Evolutionary conservation across 2,113 vertebrate species (phyloP).

Genomic region (Atherinomorus stipes): DNA sequence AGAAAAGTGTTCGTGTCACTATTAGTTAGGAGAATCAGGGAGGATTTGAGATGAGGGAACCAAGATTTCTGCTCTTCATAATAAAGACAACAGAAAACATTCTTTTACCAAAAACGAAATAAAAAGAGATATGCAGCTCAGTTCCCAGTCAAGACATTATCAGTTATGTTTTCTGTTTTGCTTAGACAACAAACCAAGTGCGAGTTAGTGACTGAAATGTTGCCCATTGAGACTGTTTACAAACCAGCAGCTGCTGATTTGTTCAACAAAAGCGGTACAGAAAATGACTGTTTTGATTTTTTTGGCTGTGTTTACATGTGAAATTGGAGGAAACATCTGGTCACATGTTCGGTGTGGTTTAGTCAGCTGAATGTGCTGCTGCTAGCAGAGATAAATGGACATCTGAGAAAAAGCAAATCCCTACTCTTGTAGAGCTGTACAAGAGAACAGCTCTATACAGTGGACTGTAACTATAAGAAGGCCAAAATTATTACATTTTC

Average conservation of each 20-base stretch:
- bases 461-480: too few relatives aligned
- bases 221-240: background rate
- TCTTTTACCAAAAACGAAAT: too few relatives aligned
- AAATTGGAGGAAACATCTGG: background rate
- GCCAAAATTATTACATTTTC: background rate
- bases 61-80: background rate
- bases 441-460: too few relatives aligned
- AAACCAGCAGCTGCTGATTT: background rate
- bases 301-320: background rate
- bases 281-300: background rate
- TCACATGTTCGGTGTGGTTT: background rate
- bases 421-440: background rate
- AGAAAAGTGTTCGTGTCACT: background rate
- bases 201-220: background rate
- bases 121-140: too few relatives aligned
- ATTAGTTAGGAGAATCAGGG: background rate
- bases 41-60: background rate
- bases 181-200: too few relatives aligned
- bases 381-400: background rate
- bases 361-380: background rate
- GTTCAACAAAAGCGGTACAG: background rate
- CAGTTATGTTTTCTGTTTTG: too few relatives aligned
- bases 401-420: too few relatives aligned
- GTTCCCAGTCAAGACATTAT: background rate
- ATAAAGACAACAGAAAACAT: background rate